Percentiles rank a stretch among this genome's conserved stretches.
phyloP scores from a whole-genome alignment of 2,888 invertebrate genomes.

The Brachylomia viminalis region DNA sequence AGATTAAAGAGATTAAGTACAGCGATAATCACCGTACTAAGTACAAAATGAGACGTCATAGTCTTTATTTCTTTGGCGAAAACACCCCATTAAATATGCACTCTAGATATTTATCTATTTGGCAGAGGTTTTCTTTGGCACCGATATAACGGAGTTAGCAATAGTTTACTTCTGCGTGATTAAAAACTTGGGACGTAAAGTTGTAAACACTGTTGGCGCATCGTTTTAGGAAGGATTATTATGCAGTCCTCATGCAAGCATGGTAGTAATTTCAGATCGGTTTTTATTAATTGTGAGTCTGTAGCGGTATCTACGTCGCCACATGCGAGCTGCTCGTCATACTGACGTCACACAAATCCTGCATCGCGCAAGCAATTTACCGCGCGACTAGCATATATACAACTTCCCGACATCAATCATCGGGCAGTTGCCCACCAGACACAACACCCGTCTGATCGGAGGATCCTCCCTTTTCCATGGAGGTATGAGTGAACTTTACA shows the following conservation, averaged over 20 bases:
- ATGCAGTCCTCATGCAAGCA: neutral
- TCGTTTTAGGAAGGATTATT: neutral
- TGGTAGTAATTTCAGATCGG: neutral
- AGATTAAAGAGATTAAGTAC: conserved; percentile 17
- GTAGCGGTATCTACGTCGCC: too few species aligned
- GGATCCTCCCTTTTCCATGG: too few species aligned
- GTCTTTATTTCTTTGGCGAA: conserved; percentile 43
- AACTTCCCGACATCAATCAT: too few species aligned
- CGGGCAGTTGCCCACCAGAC: too few species aligned
- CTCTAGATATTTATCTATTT: conserved; percentile 55
- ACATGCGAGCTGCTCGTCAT: too few species aligned
- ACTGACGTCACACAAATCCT: too few species aligned
- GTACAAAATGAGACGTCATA: conserved; percentile 25
- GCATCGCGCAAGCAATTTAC: too few species aligned
- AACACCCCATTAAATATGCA: conserved; percentile 51
- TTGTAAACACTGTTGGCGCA: conserved; percentile 8
- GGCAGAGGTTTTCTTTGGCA: conserved; percentile 54
- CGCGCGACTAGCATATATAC: too few species aligned
- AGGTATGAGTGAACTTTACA: too few species aligned
- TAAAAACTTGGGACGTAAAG: conserved; percentile 14
- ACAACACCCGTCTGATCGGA: too few species aligned
- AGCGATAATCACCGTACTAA: conserved; percentile 32
- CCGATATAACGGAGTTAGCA: neutral
- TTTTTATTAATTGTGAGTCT: neutral
- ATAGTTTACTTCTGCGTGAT: conserved; percentile 34